Percentiles rank a stretch among this genome's conserved stretches.
phyloP scores from a whole-genome alignment of 2,888 invertebrate species.

The Neoscelio sp. region DNA sequence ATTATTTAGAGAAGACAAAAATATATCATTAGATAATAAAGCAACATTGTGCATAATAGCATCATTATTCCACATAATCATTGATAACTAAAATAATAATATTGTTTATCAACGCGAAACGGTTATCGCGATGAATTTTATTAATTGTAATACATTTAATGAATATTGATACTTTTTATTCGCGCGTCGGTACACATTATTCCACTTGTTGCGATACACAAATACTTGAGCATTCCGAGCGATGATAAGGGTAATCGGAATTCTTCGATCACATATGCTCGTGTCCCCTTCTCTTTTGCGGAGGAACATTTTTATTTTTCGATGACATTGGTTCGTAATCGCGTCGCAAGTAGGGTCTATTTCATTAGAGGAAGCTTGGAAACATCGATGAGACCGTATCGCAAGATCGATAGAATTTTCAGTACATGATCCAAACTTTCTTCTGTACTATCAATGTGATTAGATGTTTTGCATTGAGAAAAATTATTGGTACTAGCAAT shows the following conservation, averaged over 20 bases:
- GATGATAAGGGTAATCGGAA: constrained; percentile 13
- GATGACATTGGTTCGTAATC: constrained; percentile 14
- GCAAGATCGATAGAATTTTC: too few species aligned
- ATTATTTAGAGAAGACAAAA: constrained; percentile 7
- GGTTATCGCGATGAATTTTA: constrained; percentile 2
- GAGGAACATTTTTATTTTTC: not conserved
- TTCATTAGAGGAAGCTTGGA: too few species aligned
- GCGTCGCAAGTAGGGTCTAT: not conserved
- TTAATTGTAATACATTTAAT: not conserved
- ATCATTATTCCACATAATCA: not conserved
- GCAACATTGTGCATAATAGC: constrained; percentile 21
- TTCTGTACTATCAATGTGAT: too few species aligned
- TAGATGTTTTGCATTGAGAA: too few species aligned
- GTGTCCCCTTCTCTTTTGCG: not conserved
- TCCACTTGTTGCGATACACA: constrained; percentile 3
- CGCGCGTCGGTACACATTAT: not conserved
- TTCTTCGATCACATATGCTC: not conserved
- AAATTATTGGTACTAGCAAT: too few species aligned
- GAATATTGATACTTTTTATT: constrained; percentile 1
- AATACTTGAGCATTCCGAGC: not conserved
- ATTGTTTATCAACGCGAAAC: too few species aligned
- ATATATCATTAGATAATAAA: constrained; percentile 7
- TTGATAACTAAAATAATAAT: not conserved
- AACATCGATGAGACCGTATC: too few species aligned
- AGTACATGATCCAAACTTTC: too few species aligned